Percentiles rank a stretch among this genome's conserved stretches.
phyloP scores from a whole-genome alignment of 2,797 vertebrate species.

The Botia kubotai region DNA sequence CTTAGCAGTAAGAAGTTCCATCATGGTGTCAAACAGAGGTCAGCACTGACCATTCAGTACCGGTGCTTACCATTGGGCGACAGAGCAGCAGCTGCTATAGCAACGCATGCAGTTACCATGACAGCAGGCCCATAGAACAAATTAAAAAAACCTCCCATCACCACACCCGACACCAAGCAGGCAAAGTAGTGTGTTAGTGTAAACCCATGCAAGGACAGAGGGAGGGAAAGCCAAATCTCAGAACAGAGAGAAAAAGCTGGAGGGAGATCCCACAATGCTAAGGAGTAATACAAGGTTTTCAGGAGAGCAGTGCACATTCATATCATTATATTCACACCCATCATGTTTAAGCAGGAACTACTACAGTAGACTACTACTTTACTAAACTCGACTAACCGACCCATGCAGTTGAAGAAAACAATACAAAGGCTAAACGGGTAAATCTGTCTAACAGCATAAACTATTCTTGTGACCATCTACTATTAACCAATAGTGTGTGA shows the following conservation, averaged over 20 bases:
- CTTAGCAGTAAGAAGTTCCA: conserved; percentile 1
- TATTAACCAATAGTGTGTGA: no score
- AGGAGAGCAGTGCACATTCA: conserved; percentile 7
- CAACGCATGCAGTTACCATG: conserved; percentile 68
- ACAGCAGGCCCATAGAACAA: conserved; percentile 67
- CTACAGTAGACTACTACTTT: background rate
- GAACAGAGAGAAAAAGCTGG: conserved; percentile 36
- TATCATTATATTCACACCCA: background rate
- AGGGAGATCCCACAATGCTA: conserved; percentile 27
- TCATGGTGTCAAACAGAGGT: conserved; percentile 80
- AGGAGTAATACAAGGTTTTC: background rate
- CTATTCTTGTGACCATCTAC: background rate
- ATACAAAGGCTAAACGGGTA: background rate
- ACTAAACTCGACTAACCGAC: conserved; percentile 7
- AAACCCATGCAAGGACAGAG: conserved; percentile 67
- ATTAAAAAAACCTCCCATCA: conserved; percentile 66
- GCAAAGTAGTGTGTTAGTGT: conserved; percentile 69
- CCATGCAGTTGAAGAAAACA: conserved; percentile 14
- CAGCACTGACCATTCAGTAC: conserved; percentile 90
- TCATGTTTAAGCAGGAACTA: background rate
- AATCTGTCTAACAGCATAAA: background rate
- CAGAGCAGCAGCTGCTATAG: conserved; percentile 64
- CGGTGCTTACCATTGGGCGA: conserved; percentile 80
- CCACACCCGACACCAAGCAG: conserved; percentile 75
- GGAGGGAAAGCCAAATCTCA: conserved; percentile 29